Conservation (phyloP, 2,113 vertebrate genomes). For the Taurulus bubalis region DNA sequence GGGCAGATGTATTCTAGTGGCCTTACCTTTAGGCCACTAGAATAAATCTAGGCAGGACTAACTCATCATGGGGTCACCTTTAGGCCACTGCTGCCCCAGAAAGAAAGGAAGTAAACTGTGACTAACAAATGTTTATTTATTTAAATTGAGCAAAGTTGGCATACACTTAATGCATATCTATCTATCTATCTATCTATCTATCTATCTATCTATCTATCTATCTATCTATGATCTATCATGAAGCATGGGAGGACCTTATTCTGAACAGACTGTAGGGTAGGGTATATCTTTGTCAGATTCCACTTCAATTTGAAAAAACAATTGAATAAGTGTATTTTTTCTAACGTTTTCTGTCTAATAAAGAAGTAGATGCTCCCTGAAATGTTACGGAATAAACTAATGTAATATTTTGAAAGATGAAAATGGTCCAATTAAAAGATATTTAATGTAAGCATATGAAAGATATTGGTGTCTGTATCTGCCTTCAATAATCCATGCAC, state of each 20-base stretch:
- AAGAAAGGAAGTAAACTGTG: background rate
- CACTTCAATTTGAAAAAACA: background rate
- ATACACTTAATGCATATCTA: no score
- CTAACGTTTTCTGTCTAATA: background rate
- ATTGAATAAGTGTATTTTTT: background rate
- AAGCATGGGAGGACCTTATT: background rate
- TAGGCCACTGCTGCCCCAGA: background rate
- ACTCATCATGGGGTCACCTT: no score
- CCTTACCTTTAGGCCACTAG: background rate
- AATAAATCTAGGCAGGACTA: background rate
- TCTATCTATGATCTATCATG: background rate
- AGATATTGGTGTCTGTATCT: conserved; percentile 11
- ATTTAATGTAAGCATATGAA: background rate
- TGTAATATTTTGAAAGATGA: background rate
- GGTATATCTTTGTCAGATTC: background rate
- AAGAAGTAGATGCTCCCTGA: background rate
- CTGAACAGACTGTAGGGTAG: background rate
- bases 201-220: background rate
- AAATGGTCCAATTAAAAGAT: background rate
- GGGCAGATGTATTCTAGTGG: background rate
- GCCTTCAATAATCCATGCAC: conserved; percentile 5
- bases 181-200: background rate
- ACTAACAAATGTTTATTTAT: no score
- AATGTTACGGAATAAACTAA: background rate
- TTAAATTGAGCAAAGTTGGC: no score